Conservation (phyloP, 1,140 invertebrate species). For the Rhagoletis pomonella region DNA sequence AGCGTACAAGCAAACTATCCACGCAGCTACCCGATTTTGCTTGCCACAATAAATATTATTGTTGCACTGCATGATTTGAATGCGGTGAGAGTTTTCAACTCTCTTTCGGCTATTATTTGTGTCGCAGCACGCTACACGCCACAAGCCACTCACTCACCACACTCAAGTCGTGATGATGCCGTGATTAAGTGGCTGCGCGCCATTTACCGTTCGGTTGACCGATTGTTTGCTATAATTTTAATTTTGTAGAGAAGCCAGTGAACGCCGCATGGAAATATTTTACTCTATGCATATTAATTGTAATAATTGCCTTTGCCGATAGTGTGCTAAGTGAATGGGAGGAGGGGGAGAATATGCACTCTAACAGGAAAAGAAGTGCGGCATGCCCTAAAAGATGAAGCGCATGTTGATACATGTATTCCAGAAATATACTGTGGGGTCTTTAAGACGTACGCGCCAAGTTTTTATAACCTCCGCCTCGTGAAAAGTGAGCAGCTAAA, state of each 20-base stretch:
- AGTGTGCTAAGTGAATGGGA: background rate
- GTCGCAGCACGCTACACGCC: slow-evolving; percentile 35
- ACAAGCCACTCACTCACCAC: background rate
- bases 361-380: no score
- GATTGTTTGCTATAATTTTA: slow-evolving; percentile 37
- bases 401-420: no score
- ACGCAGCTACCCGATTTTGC: slow-evolving; percentile 10
- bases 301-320: background rate
- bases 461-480: no score
- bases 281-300: background rate
- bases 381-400: no score
- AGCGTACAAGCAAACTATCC: slow-evolving; percentile 1
- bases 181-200: slow-evolving; percentile 29
- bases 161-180: slow-evolving; percentile 35
- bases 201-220: slow-evolving; percentile 43
- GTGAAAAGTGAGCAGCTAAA: no score
- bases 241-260: background rate
- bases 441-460: no score
- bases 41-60: slow-evolving; percentile 17
- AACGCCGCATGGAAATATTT: slow-evolving; percentile 3
- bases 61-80: slow-evolving; percentile 21
- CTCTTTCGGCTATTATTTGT: background rate
- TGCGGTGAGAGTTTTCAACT: slow-evolving; percentile 5
- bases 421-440: no score
- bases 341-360: no score